Evolutionary conservation across 2,797 vertebrate species (phyloP).

Genomic region (Rhinatrema bivittatum): DNA sequence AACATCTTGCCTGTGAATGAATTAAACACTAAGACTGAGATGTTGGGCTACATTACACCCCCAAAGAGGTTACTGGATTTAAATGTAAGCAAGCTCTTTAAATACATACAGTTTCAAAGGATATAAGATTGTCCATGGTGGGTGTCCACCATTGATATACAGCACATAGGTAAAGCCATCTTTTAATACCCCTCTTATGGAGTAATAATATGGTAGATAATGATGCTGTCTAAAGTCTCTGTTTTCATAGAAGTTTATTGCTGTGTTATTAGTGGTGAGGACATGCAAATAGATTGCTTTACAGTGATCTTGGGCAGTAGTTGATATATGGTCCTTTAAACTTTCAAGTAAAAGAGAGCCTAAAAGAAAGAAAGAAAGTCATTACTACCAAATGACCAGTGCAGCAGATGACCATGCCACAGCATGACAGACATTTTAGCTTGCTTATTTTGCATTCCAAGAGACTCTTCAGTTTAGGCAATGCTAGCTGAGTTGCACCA

Average conservation of each 20-base stretch:
- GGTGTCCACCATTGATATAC: conserved; percentile 94
- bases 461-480: too few relatives aligned
- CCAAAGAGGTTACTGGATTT: too few relatives aligned
- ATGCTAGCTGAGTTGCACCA: neutral
- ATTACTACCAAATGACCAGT: too few relatives aligned
- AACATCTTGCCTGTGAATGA: too few relatives aligned
- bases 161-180: conserved; percentile 97
- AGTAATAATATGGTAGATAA: conserved; percentile 97
- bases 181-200: conserved; percentile 94
- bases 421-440: neutral
- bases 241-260: conserved; percentile 97
- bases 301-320: conserved; percentile 92
- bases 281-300: conserved; percentile 97
- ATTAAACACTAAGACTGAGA: too few relatives aligned
- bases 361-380: conserved; percentile 27
- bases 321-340: conserved; percentile 95
- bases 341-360: conserved; percentile 95
- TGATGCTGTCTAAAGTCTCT: conserved; percentile 98
- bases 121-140: conserved; percentile 99
- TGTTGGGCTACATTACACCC: too few relatives aligned
- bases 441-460: neutral
- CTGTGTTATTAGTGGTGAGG: conserved; percentile 93
- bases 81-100: too few relatives aligned
- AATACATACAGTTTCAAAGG: too few relatives aligned
- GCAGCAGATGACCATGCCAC: too few relatives aligned